Conservation (phyloP, 2,113 vertebrate species). For the Calypte anna region DNA sequence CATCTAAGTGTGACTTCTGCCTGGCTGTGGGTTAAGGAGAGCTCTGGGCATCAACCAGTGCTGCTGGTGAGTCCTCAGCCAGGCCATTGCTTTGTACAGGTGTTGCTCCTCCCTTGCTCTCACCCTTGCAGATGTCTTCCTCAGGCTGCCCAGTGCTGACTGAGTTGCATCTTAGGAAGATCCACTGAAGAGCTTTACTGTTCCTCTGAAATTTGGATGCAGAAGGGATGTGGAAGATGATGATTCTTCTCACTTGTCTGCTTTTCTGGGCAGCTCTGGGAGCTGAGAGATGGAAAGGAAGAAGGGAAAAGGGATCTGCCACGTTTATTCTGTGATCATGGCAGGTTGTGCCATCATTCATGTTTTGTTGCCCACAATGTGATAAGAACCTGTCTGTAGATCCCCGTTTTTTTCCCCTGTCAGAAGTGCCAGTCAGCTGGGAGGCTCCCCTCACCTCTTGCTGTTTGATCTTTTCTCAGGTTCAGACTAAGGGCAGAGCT, state of each 20-base stretch:
- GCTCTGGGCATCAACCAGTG: neutral
- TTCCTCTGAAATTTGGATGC: neutral
- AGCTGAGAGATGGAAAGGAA: neutral
- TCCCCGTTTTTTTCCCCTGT: neutral
- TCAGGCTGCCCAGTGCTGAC: neutral
- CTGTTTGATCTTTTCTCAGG: neutral
- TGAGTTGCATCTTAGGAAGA: neutral
- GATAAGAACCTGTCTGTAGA: neutral
- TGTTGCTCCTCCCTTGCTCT: neutral
- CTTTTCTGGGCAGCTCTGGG: neutral
- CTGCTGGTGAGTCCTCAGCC: neutral
- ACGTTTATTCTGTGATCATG: accelerated
- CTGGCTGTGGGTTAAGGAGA: neutral
- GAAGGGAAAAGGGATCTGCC: neutral
- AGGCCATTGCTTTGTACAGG: neutral
- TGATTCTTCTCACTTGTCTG: neutral
- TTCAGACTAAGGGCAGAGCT: neutral
- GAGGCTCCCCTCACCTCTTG: neutral
- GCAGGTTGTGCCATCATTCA: neutral
- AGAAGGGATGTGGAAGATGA: neutral
- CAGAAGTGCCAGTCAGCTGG: neutral
- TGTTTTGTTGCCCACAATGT: neutral
- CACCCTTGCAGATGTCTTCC: neutral
- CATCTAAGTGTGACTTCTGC: neutral
- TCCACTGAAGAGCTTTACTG: neutral